phyloP scores from a whole-genome alignment of 92 coral and sea anemone genomes.

The Phenganax subtilis region DNA sequence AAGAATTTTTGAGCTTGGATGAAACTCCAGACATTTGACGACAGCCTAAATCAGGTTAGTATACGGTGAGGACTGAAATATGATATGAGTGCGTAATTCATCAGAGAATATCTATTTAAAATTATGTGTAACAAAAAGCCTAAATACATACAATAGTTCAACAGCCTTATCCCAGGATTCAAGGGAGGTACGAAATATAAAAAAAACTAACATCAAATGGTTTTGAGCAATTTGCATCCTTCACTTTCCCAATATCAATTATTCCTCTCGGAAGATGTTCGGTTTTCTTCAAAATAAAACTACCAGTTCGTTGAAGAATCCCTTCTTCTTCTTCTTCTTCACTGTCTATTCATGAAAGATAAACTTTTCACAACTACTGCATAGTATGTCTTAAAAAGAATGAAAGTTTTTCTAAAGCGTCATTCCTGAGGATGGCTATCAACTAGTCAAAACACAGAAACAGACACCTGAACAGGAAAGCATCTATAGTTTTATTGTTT shows the following conservation, averaged over 20 bases:
- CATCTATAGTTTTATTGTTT: not conserved
- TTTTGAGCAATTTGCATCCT: constrained; percentile 81
- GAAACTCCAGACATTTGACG: constrained; percentile 76
- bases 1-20: constrained; percentile 89
- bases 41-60: constrained; percentile 51
- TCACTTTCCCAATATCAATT: constrained; percentile 64
- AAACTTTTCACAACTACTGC: no score
- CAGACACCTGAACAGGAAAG: not conserved
- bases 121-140: no score
- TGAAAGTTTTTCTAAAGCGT: no score
- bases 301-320: constrained; percentile 75
- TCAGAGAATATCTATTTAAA: no score
- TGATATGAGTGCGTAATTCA: not conserved
- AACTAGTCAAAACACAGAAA: not conserved
- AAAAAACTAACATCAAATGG: constrained; percentile 66
- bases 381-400: no score
- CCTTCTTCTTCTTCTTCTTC: constrained; percentile 67
- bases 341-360: constrained; percentile 31
- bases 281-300: constrained; percentile 54
- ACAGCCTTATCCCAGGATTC: no score
- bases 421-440: no score
- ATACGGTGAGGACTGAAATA: not conserved
- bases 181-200: not conserved
- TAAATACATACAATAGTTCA: no score
- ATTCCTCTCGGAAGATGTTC: constrained; percentile 70